These are phyloP conservation scores for Sebastes alutus DNA, from an alignment of 2,797 vertebrate genomes.

Conservation along the genomic window DNA sequence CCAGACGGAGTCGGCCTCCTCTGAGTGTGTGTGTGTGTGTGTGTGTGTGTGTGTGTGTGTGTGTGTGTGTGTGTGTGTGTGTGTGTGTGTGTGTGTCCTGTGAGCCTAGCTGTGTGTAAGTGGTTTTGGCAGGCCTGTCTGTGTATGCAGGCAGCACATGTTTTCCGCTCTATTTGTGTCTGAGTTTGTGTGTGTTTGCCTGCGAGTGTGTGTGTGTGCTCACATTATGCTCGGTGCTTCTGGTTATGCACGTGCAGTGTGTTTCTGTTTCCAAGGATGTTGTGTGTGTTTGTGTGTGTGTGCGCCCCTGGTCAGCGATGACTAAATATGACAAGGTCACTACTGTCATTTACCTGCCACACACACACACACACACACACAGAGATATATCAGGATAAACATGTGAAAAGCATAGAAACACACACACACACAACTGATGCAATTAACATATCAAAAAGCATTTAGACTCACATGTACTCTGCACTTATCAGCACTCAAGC, in stretches of 20 bases:
- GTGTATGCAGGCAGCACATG: slow-evolving; percentile 52
- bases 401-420: background rate
- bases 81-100: background rate
- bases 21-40: background rate
- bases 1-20: background rate
- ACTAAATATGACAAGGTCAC: slow-evolving; percentile 40
- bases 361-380: background rate
- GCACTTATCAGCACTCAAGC: background rate
- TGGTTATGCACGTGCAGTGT: background rate
- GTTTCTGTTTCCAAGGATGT: background rate
- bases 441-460: background rate
- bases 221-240: background rate
- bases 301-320: background rate
- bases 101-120: slow-evolving; percentile 33
- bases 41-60: slow-evolving; percentile 7
- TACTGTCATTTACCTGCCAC: slow-evolving; percentile 19
- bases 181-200: slow-evolving; percentile 7
- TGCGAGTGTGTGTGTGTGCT: background rate
- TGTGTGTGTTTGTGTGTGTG: background rate
- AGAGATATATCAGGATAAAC: background rate
- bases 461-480: background rate
- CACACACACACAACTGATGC: background rate
- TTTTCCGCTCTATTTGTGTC: slow-evolving; percentile 57
- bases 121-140: slow-evolving; percentile 42
- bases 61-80: slow-evolving; percentile 9